phyloP scores from a whole-genome alignment of 2,888 invertebrate species.

The Tipula unca region DNA sequence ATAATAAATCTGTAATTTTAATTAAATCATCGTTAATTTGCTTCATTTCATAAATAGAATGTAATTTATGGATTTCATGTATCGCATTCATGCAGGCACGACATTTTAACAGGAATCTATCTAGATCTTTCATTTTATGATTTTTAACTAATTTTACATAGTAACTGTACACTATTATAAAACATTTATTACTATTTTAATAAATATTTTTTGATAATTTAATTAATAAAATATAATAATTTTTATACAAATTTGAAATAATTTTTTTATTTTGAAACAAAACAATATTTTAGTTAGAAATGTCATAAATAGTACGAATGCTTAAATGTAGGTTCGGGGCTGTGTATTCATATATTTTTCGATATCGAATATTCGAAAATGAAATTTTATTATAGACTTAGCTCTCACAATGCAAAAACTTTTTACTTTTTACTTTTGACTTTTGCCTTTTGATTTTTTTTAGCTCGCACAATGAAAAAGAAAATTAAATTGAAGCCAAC shows the following conservation, averaged over 20 bases:
- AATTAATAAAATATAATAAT: not conserved
- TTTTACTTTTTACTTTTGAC: too few relatives aligned
- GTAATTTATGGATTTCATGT: not conserved
- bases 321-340: not conserved
- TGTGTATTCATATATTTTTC: not conserved
- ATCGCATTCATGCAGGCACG: not conserved
- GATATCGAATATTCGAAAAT: not conserved
- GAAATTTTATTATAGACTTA: too few relatives aligned
- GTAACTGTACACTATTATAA: not conserved
- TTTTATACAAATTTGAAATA: not conserved
- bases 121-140: not conserved
- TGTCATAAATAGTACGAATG: not conserved
- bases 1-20: not conserved
- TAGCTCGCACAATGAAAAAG: too few relatives aligned
- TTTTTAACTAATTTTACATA: not conserved
- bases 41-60: not conserved
- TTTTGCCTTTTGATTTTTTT: too few relatives aligned
- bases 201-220: not conserved
- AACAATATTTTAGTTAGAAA: not conserved
- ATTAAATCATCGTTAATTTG: not conserved
- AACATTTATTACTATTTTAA: not conserved
- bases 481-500: too few relatives aligned
- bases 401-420: too few relatives aligned
- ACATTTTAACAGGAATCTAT: not conserved
- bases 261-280: not conserved